Evolutionary conservation across 2,888 invertebrate species (phyloP).

Genomic region (Liodrosophila aerea): DNA sequence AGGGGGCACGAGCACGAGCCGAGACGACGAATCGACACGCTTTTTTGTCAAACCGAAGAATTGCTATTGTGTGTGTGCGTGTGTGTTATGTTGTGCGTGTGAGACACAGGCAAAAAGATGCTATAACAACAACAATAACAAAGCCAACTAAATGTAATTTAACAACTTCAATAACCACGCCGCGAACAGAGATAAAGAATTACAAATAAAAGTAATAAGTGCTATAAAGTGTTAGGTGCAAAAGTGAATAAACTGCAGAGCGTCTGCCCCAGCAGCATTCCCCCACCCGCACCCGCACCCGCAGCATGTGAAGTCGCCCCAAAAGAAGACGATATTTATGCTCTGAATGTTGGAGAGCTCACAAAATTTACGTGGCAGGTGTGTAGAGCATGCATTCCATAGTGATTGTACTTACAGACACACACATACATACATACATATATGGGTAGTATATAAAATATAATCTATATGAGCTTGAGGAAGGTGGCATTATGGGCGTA

Average conservation of each 20-base stretch:
- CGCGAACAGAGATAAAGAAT: slow-evolving; percentile 7
- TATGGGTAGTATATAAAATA: not conserved
- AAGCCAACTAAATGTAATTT: slow-evolving; percentile 42
- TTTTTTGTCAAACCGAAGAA: too few relatives aligned
- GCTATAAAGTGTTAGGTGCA: slow-evolving; percentile 42
- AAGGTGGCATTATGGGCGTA: slow-evolving; percentile 14
- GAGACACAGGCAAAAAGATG: slow-evolving; percentile 26
- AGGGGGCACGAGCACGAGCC: slow-evolving; percentile 52
- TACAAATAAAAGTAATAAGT: slow-evolving; percentile 17
- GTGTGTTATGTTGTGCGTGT: slow-evolving; percentile 16
- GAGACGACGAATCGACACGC: slow-evolving; percentile 25
- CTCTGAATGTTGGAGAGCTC: slow-evolving; percentile 55
- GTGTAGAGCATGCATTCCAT: slow-evolving; percentile 50
- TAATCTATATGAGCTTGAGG: slow-evolving; percentile 50
- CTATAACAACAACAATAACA: slow-evolving; percentile 8
- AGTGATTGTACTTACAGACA: slow-evolving; percentile 60
- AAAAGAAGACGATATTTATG: slow-evolving; percentile 41
- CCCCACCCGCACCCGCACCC: not conserved
- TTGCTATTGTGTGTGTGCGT: slow-evolving; percentile 24
- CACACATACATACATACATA: slow-evolving; percentile 11
- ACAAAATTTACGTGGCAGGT: slow-evolving; percentile 71
- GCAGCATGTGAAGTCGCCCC: slow-evolving; percentile 40
- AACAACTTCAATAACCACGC: slow-evolving; percentile 30
- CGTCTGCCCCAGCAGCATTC: not conserved
- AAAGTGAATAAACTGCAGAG: slow-evolving; percentile 48